These are phyloP conservation scores for Volucella bombylans DNA, from an alignment of 2,888 invertebrate genomes.

Conservation along the genomic window DNA sequence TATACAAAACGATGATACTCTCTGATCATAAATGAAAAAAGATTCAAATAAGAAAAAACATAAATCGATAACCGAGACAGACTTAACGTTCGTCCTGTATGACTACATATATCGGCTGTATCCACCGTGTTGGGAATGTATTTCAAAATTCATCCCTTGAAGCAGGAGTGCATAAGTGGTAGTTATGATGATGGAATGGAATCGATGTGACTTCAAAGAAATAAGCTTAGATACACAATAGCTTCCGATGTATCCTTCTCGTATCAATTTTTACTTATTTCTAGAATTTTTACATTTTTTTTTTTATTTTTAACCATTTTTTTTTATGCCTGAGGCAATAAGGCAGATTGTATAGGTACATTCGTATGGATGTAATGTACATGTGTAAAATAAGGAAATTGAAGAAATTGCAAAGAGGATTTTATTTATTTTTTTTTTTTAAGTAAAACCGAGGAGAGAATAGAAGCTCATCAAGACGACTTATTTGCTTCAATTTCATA, in stretches of 20 bases:
- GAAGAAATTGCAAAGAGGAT: not conserved
- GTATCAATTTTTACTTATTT: slow-evolving; percentile 26
- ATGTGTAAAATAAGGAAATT: not conserved
- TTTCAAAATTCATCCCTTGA: slow-evolving; percentile 14
- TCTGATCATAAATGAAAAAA: slow-evolving; percentile 22
- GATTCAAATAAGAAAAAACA: slow-evolving; percentile 10
- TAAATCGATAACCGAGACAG: slow-evolving; percentile 36
- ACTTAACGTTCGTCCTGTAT: slow-evolving; percentile 7
- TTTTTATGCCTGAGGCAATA: slow-evolving; percentile 24
- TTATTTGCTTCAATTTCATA: slow-evolving; percentile 41
- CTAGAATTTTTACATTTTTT: slow-evolving; percentile 8
- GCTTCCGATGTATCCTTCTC: slow-evolving; percentile 12
- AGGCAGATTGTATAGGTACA: not conserved
- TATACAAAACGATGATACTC: slow-evolving; percentile 35
- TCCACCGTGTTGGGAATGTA: slow-evolving; percentile 17
- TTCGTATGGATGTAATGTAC: not conserved
- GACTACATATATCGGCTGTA: not conserved
- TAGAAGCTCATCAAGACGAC: not conserved
- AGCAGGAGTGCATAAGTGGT: slow-evolving; percentile 20
- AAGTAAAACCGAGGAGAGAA: not conserved
- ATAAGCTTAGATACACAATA: slow-evolving; percentile 29
- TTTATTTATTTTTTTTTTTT: slow-evolving; percentile 1
- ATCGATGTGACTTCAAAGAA: slow-evolving; percentile 29
- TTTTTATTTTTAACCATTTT: slow-evolving; percentile 21
- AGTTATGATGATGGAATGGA: not conserved